Evolutionary conservation across 2,888 invertebrate species (phyloP).

Genomic region (Theodoxus fluviatilis): DNA sequence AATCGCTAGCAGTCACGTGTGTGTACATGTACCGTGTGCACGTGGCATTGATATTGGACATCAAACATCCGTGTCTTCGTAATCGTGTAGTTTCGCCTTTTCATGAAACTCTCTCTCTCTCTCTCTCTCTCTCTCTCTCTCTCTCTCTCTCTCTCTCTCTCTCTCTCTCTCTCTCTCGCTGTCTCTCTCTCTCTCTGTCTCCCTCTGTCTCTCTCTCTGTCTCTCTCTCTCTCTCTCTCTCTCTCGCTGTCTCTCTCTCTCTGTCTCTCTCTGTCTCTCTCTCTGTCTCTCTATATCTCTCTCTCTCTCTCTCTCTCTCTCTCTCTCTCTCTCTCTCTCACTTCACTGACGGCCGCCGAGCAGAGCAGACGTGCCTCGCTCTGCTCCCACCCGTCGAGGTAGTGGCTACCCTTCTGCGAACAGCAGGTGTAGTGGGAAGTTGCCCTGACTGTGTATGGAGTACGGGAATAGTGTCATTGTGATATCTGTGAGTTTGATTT

Average conservation of each 20-base stretch:
- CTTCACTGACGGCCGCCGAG: not conserved
- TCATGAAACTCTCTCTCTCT: not conserved
- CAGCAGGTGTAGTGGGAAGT: too few relatives aligned
- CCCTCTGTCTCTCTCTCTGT: not conserved
- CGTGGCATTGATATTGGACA: too few relatives aligned
- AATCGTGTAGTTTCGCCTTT: too few relatives aligned
- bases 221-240: not conserved
- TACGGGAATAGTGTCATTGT: too few relatives aligned
- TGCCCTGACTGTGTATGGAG: too few relatives aligned
- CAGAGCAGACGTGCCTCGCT: too few relatives aligned
- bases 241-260: not conserved
- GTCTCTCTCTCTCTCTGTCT: not conserved
- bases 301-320: slow-evolving; percentile 1
- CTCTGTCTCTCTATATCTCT: not conserved
- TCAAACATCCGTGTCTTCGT: too few relatives aligned
- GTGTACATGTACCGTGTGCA: too few relatives aligned
- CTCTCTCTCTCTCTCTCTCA: not conserved
- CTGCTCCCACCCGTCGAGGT: too few relatives aligned
- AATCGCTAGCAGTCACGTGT: too few relatives aligned
- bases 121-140: not conserved
- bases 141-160: slow-evolving; percentile 6
- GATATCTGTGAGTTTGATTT: too few relatives aligned
- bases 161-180: not conserved
- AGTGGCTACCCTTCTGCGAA: too few relatives aligned
- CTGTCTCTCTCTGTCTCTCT: not conserved